Base-by-base conservation (phyloP, 2,888 invertebrate species). In the Acleris holmiana region DNA sequence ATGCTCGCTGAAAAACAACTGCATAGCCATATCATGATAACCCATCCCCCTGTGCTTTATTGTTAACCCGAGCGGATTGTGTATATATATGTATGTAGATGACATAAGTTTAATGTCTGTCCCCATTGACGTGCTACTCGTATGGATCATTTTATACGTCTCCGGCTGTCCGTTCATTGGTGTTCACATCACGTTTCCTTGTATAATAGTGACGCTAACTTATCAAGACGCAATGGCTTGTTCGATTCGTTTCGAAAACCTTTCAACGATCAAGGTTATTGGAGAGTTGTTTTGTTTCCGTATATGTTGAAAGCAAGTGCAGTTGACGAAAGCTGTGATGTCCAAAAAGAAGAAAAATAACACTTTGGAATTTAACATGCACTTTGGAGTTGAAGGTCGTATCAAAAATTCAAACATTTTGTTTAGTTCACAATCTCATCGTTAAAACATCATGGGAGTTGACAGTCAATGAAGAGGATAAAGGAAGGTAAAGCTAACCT, bases 121-220 rank as follows among this genome's bases (percentile, higher is more conserved):
- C 59, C 49, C 61, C 47, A 59, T 63, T 46, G 40, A 48, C 57
- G 40, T 50, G 48, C 51, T 51, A n/a, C n/a, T n/a, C n/a, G n/a
- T n/a, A 47, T 64, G 41, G 53, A 65, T 55, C 61, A 57, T 61
- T 50, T 59, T 56, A 61, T 62, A 67, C 29, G 35, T 40, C 23
- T 60, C 53, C 40, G 41, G 23, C 48, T 84, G 80, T 76, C 51
- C 62, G 47, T 67, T 58, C 56, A 78, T 88, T 69, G 67, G 70
- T 61, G 78, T 66, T 61, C 86, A 21, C 59, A 76, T 82, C 88
- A 87, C 88, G 88, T 88, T 74, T 61, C 69, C 78, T 85, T 84
- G 81, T 84, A 84, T 84, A 82, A 84, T 79, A 80, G 78, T 84
- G 83, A 82, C 84, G 81, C 70, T 74, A 71, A 73, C 68, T 72